Conservation (phyloP, 2,797 vertebrate genomes). For the Parauchenoglanis ngamensis region DNA sequence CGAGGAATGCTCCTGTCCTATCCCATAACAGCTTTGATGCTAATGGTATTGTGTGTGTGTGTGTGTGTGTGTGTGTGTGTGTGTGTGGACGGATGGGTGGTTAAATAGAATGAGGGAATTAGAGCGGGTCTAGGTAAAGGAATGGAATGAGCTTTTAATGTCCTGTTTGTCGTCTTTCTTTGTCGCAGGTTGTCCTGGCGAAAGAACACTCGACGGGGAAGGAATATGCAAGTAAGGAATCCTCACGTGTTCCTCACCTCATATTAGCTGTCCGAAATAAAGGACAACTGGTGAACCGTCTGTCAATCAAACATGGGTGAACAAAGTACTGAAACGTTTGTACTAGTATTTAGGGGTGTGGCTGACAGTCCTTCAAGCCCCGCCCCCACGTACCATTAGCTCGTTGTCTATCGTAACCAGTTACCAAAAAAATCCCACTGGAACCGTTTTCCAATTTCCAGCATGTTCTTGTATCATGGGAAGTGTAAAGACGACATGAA, state of each 20-base stretch:
- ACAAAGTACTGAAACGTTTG: background rate
- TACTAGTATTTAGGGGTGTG: background rate
- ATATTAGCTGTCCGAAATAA: background rate
- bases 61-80: background rate
- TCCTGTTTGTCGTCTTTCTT: conserved; percentile 29
- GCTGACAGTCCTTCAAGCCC: background rate
- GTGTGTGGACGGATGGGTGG: background rate
- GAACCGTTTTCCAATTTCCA: background rate
- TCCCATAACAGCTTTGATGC: background rate
- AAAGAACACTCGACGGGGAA: conserved; percentile 90
- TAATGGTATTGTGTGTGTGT: background rate
- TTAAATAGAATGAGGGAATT: background rate
- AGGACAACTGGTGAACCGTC: background rate
- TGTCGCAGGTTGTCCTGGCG: conserved; percentile 91
- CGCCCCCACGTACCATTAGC: too few species aligned
- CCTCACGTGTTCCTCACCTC: background rate
- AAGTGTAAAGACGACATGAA: background rate
- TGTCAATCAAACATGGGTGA: background rate
- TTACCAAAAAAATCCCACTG: background rate
- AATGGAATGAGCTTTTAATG: background rate
- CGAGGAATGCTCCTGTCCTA: conserved; percentile 3
- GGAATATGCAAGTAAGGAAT: conserved; percentile 95
- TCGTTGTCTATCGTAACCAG: background rate
- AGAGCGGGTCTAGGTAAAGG: background rate
- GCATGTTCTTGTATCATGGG: background rate